phyloP scores from a whole-genome alignment of 2,113 vertebrate genomes.

The Vulpes vulpes region DNA sequence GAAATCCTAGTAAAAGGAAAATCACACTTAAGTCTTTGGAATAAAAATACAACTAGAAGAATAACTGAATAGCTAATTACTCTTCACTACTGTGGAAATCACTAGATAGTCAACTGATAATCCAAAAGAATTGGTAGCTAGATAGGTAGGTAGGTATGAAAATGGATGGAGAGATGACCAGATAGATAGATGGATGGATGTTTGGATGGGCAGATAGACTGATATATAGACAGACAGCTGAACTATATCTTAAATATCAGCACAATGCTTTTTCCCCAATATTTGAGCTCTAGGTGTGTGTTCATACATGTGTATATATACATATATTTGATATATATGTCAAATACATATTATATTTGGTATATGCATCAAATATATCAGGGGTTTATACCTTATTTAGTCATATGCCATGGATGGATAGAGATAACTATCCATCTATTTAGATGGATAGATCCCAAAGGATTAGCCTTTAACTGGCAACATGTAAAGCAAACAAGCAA shows the following conservation, averaged over 20 bases:
- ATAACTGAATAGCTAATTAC: neutral
- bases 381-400: neutral
- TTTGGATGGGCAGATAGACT: neutral
- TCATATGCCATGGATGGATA: neutral
- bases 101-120: neutral
- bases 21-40: conserved; percentile 35
- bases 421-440: too few relatives aligned
- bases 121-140: neutral
- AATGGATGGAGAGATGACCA: neutral
- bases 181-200: neutral
- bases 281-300: neutral
- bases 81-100: neutral
- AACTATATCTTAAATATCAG: conserved; percentile 1
- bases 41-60: conserved; percentile 54
- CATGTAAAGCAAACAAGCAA: conserved; percentile 27
- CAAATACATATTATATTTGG: neutral
- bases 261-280: neutral
- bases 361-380: neutral
- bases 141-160: neutral
- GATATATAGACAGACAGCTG: neutral
- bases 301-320: neutral
- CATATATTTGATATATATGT: neutral
- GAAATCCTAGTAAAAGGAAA: neutral
- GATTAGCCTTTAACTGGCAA: neutral
- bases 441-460: neutral